phyloP scores from a whole-genome alignment of 2,888 invertebrate genomes.

The Amblyteles armatorius region DNA sequence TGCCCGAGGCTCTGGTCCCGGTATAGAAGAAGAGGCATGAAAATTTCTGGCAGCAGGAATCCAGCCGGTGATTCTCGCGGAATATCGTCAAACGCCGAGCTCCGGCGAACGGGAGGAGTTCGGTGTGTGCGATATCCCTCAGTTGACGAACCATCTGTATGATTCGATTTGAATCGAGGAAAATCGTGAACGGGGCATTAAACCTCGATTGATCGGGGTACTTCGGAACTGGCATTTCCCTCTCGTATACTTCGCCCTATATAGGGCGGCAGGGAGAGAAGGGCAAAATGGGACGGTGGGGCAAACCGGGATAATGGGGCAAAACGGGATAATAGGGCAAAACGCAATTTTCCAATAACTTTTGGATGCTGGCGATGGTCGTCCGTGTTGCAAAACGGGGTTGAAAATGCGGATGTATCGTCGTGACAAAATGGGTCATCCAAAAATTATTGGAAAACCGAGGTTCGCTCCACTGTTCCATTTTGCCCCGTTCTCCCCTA shows the following conservation, averaged over 20 bases:
- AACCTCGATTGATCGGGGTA: conserved; percentile 32
- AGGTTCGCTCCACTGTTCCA: no score
- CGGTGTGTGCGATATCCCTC: conserved; percentile 34
- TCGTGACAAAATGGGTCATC: no score
- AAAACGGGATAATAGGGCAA: no score
- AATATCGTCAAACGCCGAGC: neutral
- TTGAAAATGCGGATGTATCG: no score
- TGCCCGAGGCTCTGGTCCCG: neutral
- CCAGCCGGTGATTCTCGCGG: neutral
- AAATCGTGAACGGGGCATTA: conserved; percentile 38
- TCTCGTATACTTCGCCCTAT: neutral
- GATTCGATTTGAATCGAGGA: conserved; percentile 45
- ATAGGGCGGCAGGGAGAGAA: neutral
- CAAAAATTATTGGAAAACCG: no score
- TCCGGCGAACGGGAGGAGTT: neutral
- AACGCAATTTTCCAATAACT: no score
- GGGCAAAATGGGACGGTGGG: no score
- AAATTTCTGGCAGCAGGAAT: neutral
- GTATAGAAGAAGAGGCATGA: neutral
- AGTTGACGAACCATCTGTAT: conserved; percentile 28
- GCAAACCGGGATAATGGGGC: no score
- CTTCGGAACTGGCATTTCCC: conserved; percentile 3
- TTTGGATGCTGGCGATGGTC: no score
- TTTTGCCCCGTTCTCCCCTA: no score
- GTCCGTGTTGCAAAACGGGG: no score